Conservation (phyloP, 2,797 vertebrate species). For the Merluccius polli region DNA sequence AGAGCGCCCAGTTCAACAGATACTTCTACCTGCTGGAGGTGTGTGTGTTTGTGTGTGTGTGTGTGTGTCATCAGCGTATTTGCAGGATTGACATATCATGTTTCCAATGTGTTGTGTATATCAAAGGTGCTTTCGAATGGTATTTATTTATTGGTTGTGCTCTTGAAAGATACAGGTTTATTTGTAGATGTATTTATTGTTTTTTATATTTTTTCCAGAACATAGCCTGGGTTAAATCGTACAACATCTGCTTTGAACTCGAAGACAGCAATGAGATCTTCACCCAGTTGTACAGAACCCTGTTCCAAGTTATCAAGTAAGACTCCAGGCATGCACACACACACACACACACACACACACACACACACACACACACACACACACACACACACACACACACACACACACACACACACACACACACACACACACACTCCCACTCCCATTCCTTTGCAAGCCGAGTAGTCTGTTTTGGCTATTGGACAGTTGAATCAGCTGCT, state of each 20-base stretch:
- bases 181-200: conserved; percentile 1
- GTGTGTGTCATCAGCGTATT: not conserved
- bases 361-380: no score
- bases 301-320: conserved; percentile 99
- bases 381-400: no score
- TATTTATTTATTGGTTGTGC: not conserved
- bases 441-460: no score
- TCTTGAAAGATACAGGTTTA: no score
- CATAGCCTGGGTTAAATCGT: conserved; percentile 98
- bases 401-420: no score
- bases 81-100: not conserved
- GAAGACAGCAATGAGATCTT: conserved; percentile 99
- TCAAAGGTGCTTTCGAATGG: not conserved
- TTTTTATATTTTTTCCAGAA: conserved; percentile 71
- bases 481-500: not conserved
- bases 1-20: conserved; percentile 97
- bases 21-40: conserved; percentile 99
- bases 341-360: no score
- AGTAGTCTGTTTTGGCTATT: not conserved
- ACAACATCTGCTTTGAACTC: conserved; percentile 98
- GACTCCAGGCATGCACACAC: conserved; percentile 49
- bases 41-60: conserved; percentile 28
- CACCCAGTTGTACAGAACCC: conserved; percentile 93
- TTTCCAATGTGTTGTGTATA: not conserved
- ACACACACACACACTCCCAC: no score